Base-by-base conservation (phyloP, 1,140 invertebrate genomes). In the Pygmarrhopalites habei region DNA sequence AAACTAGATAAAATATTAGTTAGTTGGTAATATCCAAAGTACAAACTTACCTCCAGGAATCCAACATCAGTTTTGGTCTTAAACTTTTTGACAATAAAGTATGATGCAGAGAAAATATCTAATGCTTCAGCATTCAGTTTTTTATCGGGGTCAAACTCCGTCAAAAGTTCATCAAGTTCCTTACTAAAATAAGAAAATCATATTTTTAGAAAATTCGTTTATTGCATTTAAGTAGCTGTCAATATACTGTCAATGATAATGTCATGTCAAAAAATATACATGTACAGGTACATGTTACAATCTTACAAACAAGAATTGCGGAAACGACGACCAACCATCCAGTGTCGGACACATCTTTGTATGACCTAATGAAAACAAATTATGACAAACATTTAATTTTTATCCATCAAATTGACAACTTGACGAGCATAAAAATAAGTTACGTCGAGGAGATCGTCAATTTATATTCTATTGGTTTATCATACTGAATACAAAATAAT, bases 291-390 rank as follows among this genome's bases (percentile, higher is more conserved):
- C 25, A 51, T 32, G 60, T 60, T 52, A 60, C 53, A 68, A 62
- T 81, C 82, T 80, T 76, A 86, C 85, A 86, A 72, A 69, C 86
- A 84, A 66, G 75, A 72, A 53, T 76, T 78, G 19, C 79, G 72
- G 69, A 84, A 82, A 70, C 76, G 80, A 47, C 77, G 76, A 60
- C 85, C 78, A 0, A 81, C 79, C n/a, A 88, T 74, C 82, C 85
- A 91, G 64, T 84, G 85, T 71, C 86, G 81, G 29, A 89, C 75
- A 58, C 79, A 75, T 3, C 86, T 81, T 73, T 93, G 90, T 66
- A 92, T 84, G 62, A 79, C n/a, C n/a, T n/a, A n/a, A n/a, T n/a
- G n/a, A n/a, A n/a, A n/a, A n/a, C n/a, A n/a, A n/a, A n/a, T n/a
- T n/a, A n/a, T n/a, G n/a, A n/a, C n/a, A n/a, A n/a, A n/a, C n/a